phyloP scores from a whole-genome alignment of 2,888 invertebrate genomes.

The Erebia palarica region DNA sequence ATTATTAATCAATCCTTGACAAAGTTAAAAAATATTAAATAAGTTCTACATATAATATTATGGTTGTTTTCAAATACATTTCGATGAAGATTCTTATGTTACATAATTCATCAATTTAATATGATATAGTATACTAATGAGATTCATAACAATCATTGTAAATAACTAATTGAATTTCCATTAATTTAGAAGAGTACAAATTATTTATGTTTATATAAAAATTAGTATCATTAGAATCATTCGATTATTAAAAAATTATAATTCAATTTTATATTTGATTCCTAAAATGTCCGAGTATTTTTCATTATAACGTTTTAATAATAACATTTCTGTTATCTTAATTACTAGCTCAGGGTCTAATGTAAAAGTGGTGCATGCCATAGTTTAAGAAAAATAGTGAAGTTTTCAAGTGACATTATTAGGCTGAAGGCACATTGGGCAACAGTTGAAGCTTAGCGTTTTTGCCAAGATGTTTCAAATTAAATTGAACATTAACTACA shows the following conservation, averaged over 20 bases:
- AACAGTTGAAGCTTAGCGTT: neutral
- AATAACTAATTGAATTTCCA: constrained; percentile 67
- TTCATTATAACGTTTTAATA: constrained; percentile 25
- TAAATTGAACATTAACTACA: neutral
- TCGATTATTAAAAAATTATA: constrained; percentile 2
- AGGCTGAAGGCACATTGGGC: neutral
- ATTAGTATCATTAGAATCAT: constrained; percentile 51
- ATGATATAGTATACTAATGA: constrained; percentile 2
- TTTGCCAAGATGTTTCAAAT: neutral
- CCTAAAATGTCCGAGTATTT: constrained; percentile 20
- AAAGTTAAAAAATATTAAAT: neutral
- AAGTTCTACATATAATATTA: neutral
- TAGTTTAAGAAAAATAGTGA: constrained; percentile 65
- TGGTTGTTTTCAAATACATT: neutral
- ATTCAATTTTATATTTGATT: constrained; percentile 40
- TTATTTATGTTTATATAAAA: constrained; percentile 64
- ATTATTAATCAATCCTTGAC: neutral
- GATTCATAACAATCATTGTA: constrained; percentile 58
- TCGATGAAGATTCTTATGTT: neutral
- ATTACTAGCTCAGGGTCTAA: constrained; percentile 64
- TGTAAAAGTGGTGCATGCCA: constrained; percentile 63
- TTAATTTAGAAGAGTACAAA: constrained; percentile 79
- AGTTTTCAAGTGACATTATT: constrained; percentile 28
- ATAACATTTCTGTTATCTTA: constrained; percentile 45
- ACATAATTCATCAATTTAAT: neutral